Evolutionary conservation across 2,113 vertebrate genomes (phyloP).

Genomic region (Barbus barbus): DNA sequence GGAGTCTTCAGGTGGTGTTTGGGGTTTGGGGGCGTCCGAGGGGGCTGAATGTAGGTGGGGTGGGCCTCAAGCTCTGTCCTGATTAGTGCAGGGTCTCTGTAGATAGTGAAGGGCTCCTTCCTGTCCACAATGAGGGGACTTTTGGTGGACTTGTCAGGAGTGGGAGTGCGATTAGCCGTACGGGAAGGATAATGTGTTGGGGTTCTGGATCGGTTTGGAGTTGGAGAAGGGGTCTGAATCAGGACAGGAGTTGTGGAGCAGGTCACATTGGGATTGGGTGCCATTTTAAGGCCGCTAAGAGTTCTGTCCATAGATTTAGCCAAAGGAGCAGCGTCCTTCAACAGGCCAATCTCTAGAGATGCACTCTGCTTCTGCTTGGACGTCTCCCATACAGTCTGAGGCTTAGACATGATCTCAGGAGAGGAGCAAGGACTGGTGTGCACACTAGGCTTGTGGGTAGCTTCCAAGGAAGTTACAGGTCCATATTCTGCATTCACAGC

Average conservation of each 20-base stretch:
- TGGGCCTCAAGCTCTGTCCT: conserved; percentile 78
- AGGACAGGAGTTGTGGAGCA: neutral
- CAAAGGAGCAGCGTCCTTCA: conserved; percentile 72
- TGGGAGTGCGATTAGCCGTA: conserved; percentile 27
- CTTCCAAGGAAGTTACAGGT: neutral
- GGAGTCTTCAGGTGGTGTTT: conserved; percentile 43
- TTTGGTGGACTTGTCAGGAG: conserved; percentile 68
- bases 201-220: conserved; percentile 29
- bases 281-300: conserved; percentile 57
- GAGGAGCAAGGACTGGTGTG: conserved; percentile 54
- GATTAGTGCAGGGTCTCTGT: conserved; percentile 86
- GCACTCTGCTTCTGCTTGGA: conserved; percentile 71
- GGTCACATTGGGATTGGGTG: conserved; percentile 2
- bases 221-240: conserved; percentile 12
- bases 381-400: conserved; percentile 65
- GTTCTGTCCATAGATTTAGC: conserved; percentile 72
- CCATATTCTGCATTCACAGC: conserved; percentile 55
- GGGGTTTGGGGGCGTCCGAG: conserved; percentile 41
- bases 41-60: conserved; percentile 80
- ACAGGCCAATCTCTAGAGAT: conserved; percentile 76
- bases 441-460: conserved; percentile 72
- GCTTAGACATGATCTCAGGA: conserved; percentile 74
- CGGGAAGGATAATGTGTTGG: conserved; percentile 19
- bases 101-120: conserved; percentile 88
- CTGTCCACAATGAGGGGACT: conserved; percentile 86